phyloP scores from a whole-genome alignment of 2,888 invertebrate genomes.

The Sesia bembeciformis region DNA sequence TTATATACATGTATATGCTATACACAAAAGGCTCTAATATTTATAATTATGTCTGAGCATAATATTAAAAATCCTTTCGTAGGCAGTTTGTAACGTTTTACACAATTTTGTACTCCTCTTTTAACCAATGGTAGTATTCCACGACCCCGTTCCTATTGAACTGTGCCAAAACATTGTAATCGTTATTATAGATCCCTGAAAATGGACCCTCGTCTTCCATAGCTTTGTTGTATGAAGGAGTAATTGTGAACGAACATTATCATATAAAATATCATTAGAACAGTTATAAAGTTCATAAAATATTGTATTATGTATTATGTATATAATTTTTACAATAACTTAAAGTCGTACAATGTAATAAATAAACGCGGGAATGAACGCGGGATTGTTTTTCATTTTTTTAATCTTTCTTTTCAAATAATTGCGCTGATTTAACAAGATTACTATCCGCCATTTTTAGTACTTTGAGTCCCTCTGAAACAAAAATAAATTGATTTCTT shows the following conservation, averaged over 20 bases:
- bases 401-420: constrained; percentile 39
- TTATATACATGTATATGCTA: no score
- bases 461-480: constrained; percentile 61
- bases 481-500: constrained; percentile 3
- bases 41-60: no score
- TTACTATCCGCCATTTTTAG: constrained; percentile 38
- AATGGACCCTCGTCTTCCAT: constrained; percentile 65
- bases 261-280: constrained; percentile 30
- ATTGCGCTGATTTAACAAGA: constrained; percentile 41
- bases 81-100: no score
- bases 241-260: constrained; percentile 9
- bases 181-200: constrained; percentile 27
- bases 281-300: constrained; percentile 52
- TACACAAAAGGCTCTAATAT: no score
- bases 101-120: no score
- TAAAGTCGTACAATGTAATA: constrained; percentile 48
- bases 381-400: constrained; percentile 25
- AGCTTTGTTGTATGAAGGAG: constrained; percentile 18
- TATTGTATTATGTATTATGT: constrained; percentile 44
- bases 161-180: constrained; percentile 56
- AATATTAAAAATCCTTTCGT: no score
- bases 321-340: constrained; percentile 64
- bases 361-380: constrained; percentile 59
- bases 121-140: constrained; percentile 28
- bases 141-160: constrained; percentile 53